A percentile compares a stretch with the other conserved stretches of the same genome.
Conservation (phyloP, 2,888 invertebrate genomes). For the Malacosoma neustria region DNA sequence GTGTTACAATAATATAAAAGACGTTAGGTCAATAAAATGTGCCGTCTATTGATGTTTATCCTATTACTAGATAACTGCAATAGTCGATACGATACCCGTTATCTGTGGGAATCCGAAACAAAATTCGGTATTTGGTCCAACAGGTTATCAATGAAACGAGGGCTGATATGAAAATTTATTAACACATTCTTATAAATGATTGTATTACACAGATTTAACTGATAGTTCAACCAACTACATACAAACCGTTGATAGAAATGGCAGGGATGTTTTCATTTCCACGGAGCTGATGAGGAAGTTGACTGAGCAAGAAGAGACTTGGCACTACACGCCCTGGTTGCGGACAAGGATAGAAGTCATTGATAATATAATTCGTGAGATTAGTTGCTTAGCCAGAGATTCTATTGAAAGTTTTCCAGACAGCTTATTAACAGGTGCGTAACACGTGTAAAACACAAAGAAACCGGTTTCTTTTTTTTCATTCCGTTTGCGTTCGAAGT, state of each 20-base stretch:
- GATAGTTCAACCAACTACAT: constrained; percentile 7
- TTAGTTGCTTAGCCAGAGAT: constrained; percentile 25
- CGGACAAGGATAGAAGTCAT: constrained; percentile 41
- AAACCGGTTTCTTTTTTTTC: no score
- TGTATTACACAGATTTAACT: constrained; percentile 32
- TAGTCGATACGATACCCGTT: not conserved
- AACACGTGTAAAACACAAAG: no score
- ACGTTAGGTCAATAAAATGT: no score
- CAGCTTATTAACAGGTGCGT: constrained; percentile 51
- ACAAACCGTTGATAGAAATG: constrained; percentile 28
- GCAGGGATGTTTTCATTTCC: constrained; percentile 37
- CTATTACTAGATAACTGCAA: no score
- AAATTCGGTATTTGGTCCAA: not conserved
- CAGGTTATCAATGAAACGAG: not conserved
- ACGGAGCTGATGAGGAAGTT: constrained; percentile 39
- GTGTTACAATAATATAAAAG: no score
- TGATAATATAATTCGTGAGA: constrained; percentile 32
- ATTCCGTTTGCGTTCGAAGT: no score
- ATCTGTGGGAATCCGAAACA: not conserved
- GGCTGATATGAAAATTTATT: not conserved
- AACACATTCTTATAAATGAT: constrained; percentile 1
- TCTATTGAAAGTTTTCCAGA: constrained; percentile 76
- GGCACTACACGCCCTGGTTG: constrained; percentile 66
- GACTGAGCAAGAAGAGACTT: constrained; percentile 34
- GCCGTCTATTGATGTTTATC: no score